Base-by-base conservation (phyloP, 2,113 vertebrate species). In the Zosterops hypoxanthus region DNA sequence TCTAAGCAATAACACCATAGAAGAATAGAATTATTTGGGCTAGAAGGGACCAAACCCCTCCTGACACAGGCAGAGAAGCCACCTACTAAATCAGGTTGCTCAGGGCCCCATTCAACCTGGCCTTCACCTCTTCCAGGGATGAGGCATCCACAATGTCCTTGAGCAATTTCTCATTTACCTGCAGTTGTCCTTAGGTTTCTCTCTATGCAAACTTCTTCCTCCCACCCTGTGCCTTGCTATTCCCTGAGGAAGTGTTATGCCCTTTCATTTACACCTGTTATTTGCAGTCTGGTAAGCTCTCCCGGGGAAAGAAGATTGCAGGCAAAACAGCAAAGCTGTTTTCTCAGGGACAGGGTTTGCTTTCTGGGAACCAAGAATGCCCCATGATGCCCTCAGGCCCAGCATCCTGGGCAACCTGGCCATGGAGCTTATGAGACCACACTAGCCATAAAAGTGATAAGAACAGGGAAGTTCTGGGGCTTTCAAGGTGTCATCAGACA, bases 211-310 rank as follows among this genome's bases (percentile, higher is more conserved):
- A 17, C 22, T 71, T 47, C 52, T 88, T 47, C 34, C 39, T 71
- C 33, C 24, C 31, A 7, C 20, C 21, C 56, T 28, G 13, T 55
- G 14, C 26, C 7, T 41, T 0, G 0, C 26, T 68, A 31, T 24
- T 17, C 28, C 1, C 0, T 26, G 21, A 68, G n/a, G 34, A 59
- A 76, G 8, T 39, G 12, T 46, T 68, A 25, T 2, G 1, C 20
- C 53, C 79, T 66, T 75, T 47, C 26, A 23, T 22, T 34, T 60
- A 21, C 18, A 75, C 23, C 23, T 80, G 4, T 28, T 73, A 36
- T 42, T 61, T 69, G 28, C 39, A 71, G 25, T 25, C 57, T 42
- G 29, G 9, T 41, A 53, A 69, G 18, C 11, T 49, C 8, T 68
- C 29, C 22, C 47, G 36, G 47, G 33, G 34, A 75, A 90, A 86